phyloP scores from a whole-genome alignment of 1,140 invertebrate genomes.

The Chironomus striatipennis region DNA sequence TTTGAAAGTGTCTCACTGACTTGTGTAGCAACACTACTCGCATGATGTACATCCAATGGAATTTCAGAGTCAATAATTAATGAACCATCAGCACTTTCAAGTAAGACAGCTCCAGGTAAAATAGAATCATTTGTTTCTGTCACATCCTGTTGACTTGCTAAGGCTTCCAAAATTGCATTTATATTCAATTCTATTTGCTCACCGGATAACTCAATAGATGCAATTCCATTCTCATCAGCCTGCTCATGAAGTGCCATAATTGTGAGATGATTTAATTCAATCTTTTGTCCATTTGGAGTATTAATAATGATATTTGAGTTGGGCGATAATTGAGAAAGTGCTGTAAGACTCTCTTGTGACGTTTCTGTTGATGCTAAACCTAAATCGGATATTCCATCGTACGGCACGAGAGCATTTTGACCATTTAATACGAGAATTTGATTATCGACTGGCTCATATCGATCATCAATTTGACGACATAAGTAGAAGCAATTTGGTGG shows the following conservation, averaged over 20 bases:
- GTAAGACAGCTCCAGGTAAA: not conserved
- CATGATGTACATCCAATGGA: not conserved
- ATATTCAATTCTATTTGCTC: not conserved
- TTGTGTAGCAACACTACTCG: not conserved
- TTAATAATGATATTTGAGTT: conserved; percentile 18
- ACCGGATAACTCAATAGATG: not conserved
- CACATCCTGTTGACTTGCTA: not conserved
- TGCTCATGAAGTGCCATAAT: not conserved
- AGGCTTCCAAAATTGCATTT: not conserved
- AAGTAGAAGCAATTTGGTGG: conserved; percentile 51
- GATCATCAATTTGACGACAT: conserved; percentile 57
- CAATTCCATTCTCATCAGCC: conserved; percentile 1
- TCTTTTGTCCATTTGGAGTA: not conserved
- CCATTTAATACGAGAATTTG: conserved; percentile 45
- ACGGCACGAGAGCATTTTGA: conserved; percentile 3
- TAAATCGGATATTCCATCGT: not conserved
- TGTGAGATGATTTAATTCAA: not conserved
- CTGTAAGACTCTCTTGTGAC: not conserved
- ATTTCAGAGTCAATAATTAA: not conserved
- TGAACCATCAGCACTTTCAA: not conserved
- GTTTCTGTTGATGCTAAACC: not conserved
- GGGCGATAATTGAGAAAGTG: not conserved
- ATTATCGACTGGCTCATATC: conserved; percentile 59
- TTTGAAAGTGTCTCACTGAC: conserved; percentile 16
- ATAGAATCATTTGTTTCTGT: not conserved